These are phyloP conservation scores for Turnix velox DNA, from an alignment of 2,113 vertebrate species.

Conservation along the genomic window DNA sequence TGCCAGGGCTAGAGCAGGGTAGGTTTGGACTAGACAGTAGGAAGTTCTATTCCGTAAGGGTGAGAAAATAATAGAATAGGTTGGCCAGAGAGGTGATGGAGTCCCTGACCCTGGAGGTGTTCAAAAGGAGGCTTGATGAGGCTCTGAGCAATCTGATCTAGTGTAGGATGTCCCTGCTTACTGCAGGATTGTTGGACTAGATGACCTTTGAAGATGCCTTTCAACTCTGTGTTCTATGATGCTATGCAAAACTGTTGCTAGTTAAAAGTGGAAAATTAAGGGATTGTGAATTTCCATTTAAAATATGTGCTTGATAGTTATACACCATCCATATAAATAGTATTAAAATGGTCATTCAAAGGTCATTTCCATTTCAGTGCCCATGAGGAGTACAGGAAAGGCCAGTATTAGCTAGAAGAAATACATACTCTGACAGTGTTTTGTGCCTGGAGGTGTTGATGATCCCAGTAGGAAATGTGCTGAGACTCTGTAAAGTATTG, in stretches of 20 bases:
- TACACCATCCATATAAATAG: not conserved
- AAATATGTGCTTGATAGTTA: not conserved
- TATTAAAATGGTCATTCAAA: not conserved
- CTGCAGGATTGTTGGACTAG: too few species aligned
- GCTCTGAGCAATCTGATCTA: too few species aligned
- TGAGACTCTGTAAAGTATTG: not conserved
- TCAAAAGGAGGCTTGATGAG: too few species aligned
- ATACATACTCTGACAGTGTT: not conserved
- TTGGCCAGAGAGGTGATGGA: too few species aligned
- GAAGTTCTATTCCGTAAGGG: too few species aligned
- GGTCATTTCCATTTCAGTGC: not conserved
- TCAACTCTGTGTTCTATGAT: too few species aligned
- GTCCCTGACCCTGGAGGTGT: too few species aligned
- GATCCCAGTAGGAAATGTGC: not conserved
- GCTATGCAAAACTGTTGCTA: not conserved
- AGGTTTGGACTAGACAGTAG: too few species aligned
- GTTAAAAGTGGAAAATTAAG: not conserved
- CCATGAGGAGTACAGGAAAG: not conserved
- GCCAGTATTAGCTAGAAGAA: not conserved
- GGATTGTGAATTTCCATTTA: not conserved
- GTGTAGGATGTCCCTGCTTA: too few species aligned
- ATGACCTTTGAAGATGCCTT: too few species aligned
- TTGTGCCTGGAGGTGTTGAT: not conserved
- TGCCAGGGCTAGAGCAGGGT: too few species aligned
- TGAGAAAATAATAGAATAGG: too few species aligned